These are phyloP conservation scores for Pipa parva DNA, from an alignment of 2,113 vertebrate genomes.

Conservation along the genomic window DNA sequence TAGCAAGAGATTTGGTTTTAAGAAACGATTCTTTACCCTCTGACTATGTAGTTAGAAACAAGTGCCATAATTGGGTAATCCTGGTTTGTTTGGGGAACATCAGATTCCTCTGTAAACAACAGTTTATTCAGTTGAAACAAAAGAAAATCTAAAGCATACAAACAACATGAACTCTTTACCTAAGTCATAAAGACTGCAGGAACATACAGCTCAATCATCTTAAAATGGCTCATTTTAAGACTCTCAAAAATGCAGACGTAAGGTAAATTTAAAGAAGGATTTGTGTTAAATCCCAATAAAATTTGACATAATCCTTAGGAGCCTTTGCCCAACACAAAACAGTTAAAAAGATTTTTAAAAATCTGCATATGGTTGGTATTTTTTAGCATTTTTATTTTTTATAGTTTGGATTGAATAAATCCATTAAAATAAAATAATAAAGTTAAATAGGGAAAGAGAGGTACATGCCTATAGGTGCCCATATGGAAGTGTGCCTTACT, in stretches of 20 bases:
- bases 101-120: neutral
- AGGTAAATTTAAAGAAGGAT: slow-evolving; percentile 39
- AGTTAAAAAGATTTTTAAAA: too few relatives aligned
- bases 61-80: neutral
- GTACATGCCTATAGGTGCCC: too few relatives aligned
- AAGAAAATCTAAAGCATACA: slow-evolving; percentile 9
- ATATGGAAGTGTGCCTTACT: too few relatives aligned
- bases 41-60: neutral
- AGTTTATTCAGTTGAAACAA: neutral
- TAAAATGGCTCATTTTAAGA: slow-evolving; percentile 28
- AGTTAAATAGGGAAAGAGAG: too few relatives aligned
- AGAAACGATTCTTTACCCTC: neutral
- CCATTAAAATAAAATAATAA: too few relatives aligned
- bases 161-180: slow-evolving; percentile 16
- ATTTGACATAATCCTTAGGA: too few relatives aligned
- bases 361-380: too few relatives aligned
- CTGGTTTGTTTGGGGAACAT: neutral
- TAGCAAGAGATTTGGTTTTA: too few relatives aligned
- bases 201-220: slow-evolving; percentile 12
- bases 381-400: too few relatives aligned
- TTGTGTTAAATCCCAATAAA: slow-evolving; percentile 28
- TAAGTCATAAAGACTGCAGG: neutral
- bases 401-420: too few relatives aligned
- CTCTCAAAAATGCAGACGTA: slow-evolving; percentile 26
- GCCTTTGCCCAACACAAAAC: slow-evolving; percentile 27